Conservation (phyloP, 2,888 invertebrate genomes). For the Monochamus alternatus region DNA sequence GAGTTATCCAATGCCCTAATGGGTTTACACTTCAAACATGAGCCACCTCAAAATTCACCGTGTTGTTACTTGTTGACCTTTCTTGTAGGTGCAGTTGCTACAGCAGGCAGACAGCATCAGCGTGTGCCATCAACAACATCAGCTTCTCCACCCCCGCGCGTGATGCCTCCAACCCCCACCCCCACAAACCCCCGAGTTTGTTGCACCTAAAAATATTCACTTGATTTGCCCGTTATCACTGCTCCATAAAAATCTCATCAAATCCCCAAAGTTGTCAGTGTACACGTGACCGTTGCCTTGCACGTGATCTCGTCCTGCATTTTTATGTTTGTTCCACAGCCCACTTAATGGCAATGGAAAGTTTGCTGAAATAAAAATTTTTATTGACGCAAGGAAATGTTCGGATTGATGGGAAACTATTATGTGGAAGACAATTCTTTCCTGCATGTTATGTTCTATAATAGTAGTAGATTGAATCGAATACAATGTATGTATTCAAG, state of each 20-base stretch:
- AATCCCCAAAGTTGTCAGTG: not conserved
- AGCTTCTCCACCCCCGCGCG: constrained; percentile 32
- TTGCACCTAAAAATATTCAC: constrained; percentile 27
- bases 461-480: not conserved
- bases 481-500: no score
- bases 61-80: constrained; percentile 28
- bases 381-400: not conserved
- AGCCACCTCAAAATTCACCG: not conserved
- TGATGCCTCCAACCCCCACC: constrained; percentile 15
- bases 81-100: constrained; percentile 26
- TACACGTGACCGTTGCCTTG: constrained; percentile 23
- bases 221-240: constrained; percentile 9
- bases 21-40: not conserved
- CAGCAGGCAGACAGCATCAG: constrained; percentile 19
- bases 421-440: not conserved
- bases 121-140: constrained; percentile 14
- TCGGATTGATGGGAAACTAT: not conserved
- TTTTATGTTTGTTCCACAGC: constrained; percentile 25
- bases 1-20: no score
- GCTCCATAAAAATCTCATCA: not conserved
- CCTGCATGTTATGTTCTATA: not conserved
- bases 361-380: not conserved
- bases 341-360: not conserved
- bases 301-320: constrained; percentile 31
- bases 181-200: constrained; percentile 16